Base-by-base conservation (phyloP, 2,888 invertebrate genomes). In the Linnaemya vulpina region DNA sequence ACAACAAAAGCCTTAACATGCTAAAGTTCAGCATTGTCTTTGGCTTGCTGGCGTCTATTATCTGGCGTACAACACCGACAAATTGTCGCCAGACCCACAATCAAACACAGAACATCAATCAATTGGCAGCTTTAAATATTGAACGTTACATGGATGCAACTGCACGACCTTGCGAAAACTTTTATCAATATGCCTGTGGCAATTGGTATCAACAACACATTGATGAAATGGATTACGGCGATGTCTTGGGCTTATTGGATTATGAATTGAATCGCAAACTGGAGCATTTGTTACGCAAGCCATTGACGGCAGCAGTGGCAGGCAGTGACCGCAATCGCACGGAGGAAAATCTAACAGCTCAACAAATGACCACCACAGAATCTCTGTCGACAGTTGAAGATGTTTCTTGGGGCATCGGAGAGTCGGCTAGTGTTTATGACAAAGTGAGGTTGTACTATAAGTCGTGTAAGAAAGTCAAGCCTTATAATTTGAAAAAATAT, bases 181-280 rank as follows among this genome's bases (percentile, higher is more conserved):
- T 91, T 78, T 90, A 91, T 88, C 91, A 91, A 86, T 91, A 90
- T 75, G 91, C 92, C 75, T 91, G 91, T 74, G 92, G 91, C 43
- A 90, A 89, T 70, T 91, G 91, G 91, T 89, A 90, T 67, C 88
- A 91, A 40, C 88, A 89, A 62, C 91, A 91, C 25, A 88, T 73
- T 79, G 89, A 89, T 20, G 88, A 89, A 58, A 78, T 90, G 60
- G 88, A 90, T 70, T 89, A 89, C 15, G 89, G 90, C 30, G 91
- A 91, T 62, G 90, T 90, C 0, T 83, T 91, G 71, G 89, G 89
- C 0, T 87, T 90, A 70, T 87, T 91, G 53, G 92, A 91, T 67
- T 87, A 88, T 58, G 84, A 87, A 30, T 77, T 92, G 35, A 92
- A 91, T 81, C 88, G 89, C 7, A 90, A 90, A 71, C 43, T 91